Percentiles rank a stretch among this genome's conserved stretches.
These are phyloP conservation scores for Platyrinchus mystaceus DNA, from an alignment of 2,797 vertebrate species.

Conservation along the genomic window DNA sequence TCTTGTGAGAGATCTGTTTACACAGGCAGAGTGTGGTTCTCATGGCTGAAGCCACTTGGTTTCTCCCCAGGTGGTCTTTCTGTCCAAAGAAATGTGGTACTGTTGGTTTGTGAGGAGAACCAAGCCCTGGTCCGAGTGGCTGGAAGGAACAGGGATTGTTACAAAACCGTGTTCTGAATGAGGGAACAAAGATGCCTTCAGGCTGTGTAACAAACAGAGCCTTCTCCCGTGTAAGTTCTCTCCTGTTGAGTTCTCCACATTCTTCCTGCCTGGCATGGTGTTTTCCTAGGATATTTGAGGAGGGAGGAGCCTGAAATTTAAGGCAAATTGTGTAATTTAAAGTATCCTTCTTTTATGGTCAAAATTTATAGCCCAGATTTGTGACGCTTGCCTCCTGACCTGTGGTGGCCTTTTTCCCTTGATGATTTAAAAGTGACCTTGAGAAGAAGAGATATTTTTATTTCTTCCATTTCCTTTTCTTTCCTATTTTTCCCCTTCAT, in stretches of 20 bases:
- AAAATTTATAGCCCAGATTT: neutral
- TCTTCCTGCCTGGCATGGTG: neutral
- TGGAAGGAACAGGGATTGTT: neutral
- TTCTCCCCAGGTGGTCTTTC: neutral
- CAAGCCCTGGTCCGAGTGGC: neutral
- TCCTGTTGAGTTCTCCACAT: neutral
- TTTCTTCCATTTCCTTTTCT: neutral
- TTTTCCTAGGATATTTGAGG: neutral
- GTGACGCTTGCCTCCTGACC: neutral
- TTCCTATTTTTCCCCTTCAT: neutral
- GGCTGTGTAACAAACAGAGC: neutral
- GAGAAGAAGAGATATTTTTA: neutral
- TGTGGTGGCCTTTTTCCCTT: neutral
- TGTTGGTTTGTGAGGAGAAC: neutral
- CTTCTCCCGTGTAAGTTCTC: constrained; percentile 4
- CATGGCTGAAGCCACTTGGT: neutral
- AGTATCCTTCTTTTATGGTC: neutral
- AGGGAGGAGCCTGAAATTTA: neutral
- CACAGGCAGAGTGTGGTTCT: neutral
- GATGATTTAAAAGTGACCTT: neutral
- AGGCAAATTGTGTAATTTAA: neutral
- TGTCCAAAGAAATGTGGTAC: neutral
- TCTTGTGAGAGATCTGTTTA: neutral
- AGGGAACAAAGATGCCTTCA: neutral
- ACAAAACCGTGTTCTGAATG: neutral